A percentile compares a stretch with the other conserved stretches of the same genome.
phyloP scores from a whole-genome alignment of 2,113 vertebrate species.

The Manacus vitellinus region DNA sequence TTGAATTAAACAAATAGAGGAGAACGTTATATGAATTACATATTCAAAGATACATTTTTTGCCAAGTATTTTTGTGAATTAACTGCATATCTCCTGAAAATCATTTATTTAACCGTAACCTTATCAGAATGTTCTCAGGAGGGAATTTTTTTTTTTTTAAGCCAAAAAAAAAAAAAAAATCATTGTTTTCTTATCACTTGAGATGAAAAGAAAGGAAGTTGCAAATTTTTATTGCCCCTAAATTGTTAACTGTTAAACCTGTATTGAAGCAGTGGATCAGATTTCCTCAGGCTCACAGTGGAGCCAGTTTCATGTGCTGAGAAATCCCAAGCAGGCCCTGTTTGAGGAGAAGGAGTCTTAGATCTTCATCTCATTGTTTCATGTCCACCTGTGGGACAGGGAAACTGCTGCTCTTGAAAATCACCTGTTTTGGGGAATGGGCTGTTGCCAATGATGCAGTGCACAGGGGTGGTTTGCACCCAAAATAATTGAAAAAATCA shows the following conservation, averaged over 20 bases:
- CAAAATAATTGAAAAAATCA: fast-evolving
- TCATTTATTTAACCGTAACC: background rate
- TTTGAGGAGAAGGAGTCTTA: background rate
- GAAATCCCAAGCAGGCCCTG: background rate
- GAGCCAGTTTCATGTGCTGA: background rate
- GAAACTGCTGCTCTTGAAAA: background rate
- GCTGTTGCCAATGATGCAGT: background rate
- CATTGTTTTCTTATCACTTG: constrained; percentile 9
- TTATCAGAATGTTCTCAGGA: background rate
- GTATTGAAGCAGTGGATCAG: background rate
- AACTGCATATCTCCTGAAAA: background rate
- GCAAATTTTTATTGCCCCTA: constrained; percentile 21
- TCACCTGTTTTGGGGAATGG: background rate
- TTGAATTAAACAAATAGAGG: constrained; percentile 61
- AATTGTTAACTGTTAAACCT: constrained; percentile 40
- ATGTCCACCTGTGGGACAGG: background rate
- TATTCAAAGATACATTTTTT: background rate
- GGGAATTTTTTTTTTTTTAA: background rate
- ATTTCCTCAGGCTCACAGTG: background rate
- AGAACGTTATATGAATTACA: background rate
- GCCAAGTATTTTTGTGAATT: background rate
- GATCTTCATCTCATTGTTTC: background rate
- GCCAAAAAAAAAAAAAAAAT: background rate
- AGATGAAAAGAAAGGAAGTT: constrained; percentile 38
- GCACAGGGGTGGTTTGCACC: background rate